Evolutionary conservation across 2,113 vertebrate genomes (phyloP).

Genomic region (Pterocles gutturalis): DNA sequence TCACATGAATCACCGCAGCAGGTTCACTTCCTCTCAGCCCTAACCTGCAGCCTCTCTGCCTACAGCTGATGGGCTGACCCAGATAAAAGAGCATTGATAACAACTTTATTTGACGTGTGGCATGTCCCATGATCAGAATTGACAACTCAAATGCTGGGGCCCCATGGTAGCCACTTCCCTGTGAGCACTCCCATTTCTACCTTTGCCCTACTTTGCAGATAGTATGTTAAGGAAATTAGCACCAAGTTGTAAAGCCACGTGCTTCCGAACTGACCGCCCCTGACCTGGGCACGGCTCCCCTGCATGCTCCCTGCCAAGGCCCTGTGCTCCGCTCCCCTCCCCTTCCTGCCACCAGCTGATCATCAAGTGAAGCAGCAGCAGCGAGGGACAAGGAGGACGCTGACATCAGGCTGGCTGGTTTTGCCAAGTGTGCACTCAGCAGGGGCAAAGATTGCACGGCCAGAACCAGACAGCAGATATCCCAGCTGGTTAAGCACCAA

Average conservation of each 20-base stretch:
- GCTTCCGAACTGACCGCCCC: background rate
- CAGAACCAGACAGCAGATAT: background rate
- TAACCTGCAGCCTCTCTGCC: background rate
- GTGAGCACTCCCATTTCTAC: background rate
- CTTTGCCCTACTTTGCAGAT: background rate
- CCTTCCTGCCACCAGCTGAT: background rate
- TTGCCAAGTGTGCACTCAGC: background rate
- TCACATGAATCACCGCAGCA: rapidly evolving
- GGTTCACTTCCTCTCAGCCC: background rate
- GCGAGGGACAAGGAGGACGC: rapidly evolving
- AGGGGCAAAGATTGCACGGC: background rate
- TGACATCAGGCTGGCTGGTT: background rate
- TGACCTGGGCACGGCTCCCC: rapidly evolving
- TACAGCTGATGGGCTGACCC: background rate
- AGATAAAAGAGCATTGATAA: background rate
- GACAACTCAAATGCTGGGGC: background rate
- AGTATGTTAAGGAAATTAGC: background rate
- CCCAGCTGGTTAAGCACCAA: background rate
- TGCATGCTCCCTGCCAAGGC: background rate
- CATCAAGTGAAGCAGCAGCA: background rate
- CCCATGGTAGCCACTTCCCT: background rate
- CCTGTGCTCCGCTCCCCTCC: background rate
- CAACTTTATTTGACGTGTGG: background rate
- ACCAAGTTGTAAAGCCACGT: background rate
- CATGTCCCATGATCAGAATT: rapidly evolving